Base-by-base conservation (phyloP, 1,140 invertebrate genomes). In the Chymomyza costata region DNA sequence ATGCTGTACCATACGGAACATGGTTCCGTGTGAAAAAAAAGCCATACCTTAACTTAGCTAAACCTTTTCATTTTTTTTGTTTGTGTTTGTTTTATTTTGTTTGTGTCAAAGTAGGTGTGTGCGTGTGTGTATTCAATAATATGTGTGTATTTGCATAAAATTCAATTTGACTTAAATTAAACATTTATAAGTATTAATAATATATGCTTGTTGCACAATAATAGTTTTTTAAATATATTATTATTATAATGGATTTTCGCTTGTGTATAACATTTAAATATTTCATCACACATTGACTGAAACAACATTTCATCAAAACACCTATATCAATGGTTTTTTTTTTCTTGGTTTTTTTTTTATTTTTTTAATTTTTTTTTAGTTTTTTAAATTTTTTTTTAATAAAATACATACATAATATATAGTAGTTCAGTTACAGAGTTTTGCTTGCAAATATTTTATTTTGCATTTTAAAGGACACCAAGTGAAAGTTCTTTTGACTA, bases 131-230 rank as follows among this genome's bases (percentile, higher is more conserved):
- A 35, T 16, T 45, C 37, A 51, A 56, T 74, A 80, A 76, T 76
- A 76, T 76, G 71, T 76, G 71, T 76, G 71, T 76, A 76, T 71
- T 76, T 76, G 71, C 70, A 61, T 76, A 71, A 76, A 25, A 78
- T 70, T 76, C 71, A 76, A 78, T 76, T 78, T 76, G 71, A 61
- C 54, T 68, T 65, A 55, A 76, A 78, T 59, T 66, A 55, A 66
- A 65, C 55, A 74, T 76, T 39, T 44, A 39, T 60, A 47, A 56
- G 39, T 62, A 66, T 64, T 50, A 55, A 51, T 61, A 76, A 59
- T 50, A 54, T 51, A 65, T 65, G 44, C 32, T 37, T 55, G 70
- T 43, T 68, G 62, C 65, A 37, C 51, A 11, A 35, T 40, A 47
- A 34, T 65, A 41, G 46, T 50, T 61, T 43, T 37, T 40, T 51